Base-by-base conservation (phyloP, 2,888 invertebrate species). In the Carpatolechia fugitivella region DNA sequence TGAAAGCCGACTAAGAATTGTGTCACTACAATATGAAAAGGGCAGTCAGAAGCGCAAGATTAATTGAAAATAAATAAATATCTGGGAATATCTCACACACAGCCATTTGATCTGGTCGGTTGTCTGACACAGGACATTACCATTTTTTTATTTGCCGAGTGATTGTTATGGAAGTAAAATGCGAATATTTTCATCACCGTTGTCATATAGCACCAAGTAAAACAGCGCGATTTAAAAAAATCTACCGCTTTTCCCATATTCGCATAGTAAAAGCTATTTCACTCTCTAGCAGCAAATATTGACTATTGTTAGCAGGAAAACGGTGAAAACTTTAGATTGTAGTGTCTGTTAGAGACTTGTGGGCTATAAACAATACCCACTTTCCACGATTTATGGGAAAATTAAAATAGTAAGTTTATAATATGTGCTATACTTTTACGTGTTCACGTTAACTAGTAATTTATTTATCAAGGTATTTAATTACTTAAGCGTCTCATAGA, bases 281-380 rank as follows among this genome's bases (percentile, higher is more conserved):
- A 60, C 68, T 68, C 66, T 72, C 72, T 69, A 63, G 60, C 54
- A 56, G 65, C 61, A 69, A 74, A 78, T 79, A 83, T 81, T 75
- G 75, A 62, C 77, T 75, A 83, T 83, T 82, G 83, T 83, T 74
- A 63, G 62, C 60, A 69, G 74, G 72, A 75, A 82, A 82, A 78
- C 69, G 64, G 66, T 69, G 72, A 68, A 72, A 70, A 66, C 61
- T 56, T 60, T 60, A 54, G 55, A 53, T 56, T 44, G 55, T 49
- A 41, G 50, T 57, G 57, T 56, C 57, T 57, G 55, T 54, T 49
- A 30, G 35, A 24, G 31, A 18, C 33, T 6, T 14, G 30, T 35
- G 18, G 24, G 16, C 18, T 14, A 18, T 54, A 60, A 58, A 63
- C 64, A 63, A 55, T 55, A 46, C 14, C 7, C 46, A 49, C 48